Conservation (phyloP, 2,888 invertebrate species). For the Harmothoe impar region DNA sequence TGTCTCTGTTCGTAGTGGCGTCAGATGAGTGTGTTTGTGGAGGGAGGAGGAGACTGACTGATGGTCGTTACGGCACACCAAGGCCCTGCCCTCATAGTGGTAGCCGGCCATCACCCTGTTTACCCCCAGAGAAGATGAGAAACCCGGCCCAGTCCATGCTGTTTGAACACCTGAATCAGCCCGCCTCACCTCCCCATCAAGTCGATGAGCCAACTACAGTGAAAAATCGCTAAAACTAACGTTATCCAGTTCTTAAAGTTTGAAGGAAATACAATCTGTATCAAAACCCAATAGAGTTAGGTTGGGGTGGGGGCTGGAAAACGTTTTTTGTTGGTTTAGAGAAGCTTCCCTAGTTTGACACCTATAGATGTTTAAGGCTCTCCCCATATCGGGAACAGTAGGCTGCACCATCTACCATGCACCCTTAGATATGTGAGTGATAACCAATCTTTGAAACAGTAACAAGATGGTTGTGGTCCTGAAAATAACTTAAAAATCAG, state of each 20-base stretch:
- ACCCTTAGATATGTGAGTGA: too few species aligned
- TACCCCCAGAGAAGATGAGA: neutral
- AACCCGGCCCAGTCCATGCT: neutral
- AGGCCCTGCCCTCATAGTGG: neutral
- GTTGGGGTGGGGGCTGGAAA: neutral
- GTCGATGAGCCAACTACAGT: neutral
- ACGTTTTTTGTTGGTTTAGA: too few species aligned
- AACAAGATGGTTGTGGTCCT: too few species aligned
- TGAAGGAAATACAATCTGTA: neutral
- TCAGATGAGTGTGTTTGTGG: constrained; percentile 43
- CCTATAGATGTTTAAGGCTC: too few species aligned
- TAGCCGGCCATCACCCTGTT: neutral
- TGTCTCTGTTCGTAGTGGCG: neutral
- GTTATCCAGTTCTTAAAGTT: neutral
- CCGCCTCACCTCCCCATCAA: neutral
- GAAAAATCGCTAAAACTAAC: constrained; percentile 30
- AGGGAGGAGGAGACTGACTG: neutral
- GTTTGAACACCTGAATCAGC: neutral
- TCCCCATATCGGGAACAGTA: too few species aligned
- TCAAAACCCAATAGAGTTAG: neutral
- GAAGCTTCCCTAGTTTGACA: too few species aligned
- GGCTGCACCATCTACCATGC: too few species aligned
- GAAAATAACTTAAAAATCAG: too few species aligned
- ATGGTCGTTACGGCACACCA: constrained; percentile 5
- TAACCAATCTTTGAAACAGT: too few species aligned